Evolutionary conservation across 2,113 vertebrate species (phyloP), one percentile per base, ranked within the genome.

Genomic region (Excalfactoria chinensis): DNA sequence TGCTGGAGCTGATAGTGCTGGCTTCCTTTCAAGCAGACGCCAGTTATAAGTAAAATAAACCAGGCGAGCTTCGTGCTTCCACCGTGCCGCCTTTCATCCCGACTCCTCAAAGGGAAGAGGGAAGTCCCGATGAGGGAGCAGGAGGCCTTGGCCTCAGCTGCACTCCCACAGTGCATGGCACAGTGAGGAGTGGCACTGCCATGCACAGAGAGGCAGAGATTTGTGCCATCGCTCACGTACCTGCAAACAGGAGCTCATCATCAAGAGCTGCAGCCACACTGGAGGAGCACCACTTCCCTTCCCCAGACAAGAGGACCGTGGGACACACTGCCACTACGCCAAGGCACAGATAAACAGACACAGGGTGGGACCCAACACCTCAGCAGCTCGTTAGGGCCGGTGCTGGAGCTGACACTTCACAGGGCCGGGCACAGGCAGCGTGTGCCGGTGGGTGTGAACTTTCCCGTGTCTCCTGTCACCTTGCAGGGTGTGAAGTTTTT

Each of bases 11-110:
- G 93, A 94, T 96, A 96, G 77, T 62, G 26, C 69, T 35, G 68
- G 56, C 85, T 93, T 95, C 82, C 91, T 94, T 95, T 95, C 91
- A 95, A 95, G 95, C 16, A 2, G 89, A 80, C 53, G 34, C 91
- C 51, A 91, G 91, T 91, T 93, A 92, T 41, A 95, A 95, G 81
- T 90, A 95, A 96, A 96, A 96, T 81, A 96, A 96, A 95, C 92
- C 90, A 93, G 94, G 87, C 89, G 0, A 30, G 84, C 74, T 94
- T 85, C 92, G 86, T 93, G 88, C 78, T 94, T 83, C 71, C 82
- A 91, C 64, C 35, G 20, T 46, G 68, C n/a, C 20, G 77, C 74
- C 95, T 96, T 94, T 95, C 91, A 92, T 96, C 93, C 84, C n/a
- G 0, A 2, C 68, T 80, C 76, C 89, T 93, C 93, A 89, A 94